Evolutionary conservation across 2,888 invertebrate species (phyloP).

Genomic region (Eilema griseolum): DNA sequence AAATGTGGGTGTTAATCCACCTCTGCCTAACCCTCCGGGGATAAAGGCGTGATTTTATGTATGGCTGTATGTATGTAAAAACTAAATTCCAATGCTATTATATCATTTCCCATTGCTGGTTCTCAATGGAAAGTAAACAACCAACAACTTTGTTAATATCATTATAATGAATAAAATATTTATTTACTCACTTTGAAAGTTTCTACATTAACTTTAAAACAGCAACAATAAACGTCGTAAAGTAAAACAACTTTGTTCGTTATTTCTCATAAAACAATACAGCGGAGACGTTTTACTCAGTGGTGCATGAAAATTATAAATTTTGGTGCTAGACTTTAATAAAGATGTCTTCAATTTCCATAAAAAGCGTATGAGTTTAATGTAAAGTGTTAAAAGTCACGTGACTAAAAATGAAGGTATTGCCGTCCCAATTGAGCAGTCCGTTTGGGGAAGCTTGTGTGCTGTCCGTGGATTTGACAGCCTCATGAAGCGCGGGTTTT

Average conservation of each 20-base stretch:
- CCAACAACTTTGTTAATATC: not conserved
- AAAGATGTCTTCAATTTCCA: not conserved
- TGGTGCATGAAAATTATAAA: slow-evolving; percentile 7
- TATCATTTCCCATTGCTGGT: not conserved
- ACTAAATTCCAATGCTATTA: not conserved
- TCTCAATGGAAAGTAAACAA: not conserved
- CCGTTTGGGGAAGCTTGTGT: no score
- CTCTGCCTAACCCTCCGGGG: no score
- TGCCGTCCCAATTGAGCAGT: no score
- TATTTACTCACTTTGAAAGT: slow-evolving; percentile 23
- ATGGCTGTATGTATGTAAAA: no score
- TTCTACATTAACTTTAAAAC: slow-evolving; percentile 27
- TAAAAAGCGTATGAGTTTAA: not conserved
- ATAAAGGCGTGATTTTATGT: no score
- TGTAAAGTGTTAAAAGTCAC: no score
- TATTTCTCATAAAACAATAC: slow-evolving; percentile 29
- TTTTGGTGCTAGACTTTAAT: not conserved
- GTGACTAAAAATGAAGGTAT: no score
- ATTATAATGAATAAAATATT: slow-evolving; percentile 7
- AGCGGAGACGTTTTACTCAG: slow-evolving; percentile 27
- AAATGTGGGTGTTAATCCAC: no score
- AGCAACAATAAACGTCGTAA: slow-evolving; percentile 40
- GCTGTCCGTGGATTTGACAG: no score
- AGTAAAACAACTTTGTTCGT: slow-evolving; percentile 37
- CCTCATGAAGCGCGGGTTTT: no score